Base-by-base conservation (phyloP, 2,888 invertebrate genomes). In the Cephus spinipes region DNA sequence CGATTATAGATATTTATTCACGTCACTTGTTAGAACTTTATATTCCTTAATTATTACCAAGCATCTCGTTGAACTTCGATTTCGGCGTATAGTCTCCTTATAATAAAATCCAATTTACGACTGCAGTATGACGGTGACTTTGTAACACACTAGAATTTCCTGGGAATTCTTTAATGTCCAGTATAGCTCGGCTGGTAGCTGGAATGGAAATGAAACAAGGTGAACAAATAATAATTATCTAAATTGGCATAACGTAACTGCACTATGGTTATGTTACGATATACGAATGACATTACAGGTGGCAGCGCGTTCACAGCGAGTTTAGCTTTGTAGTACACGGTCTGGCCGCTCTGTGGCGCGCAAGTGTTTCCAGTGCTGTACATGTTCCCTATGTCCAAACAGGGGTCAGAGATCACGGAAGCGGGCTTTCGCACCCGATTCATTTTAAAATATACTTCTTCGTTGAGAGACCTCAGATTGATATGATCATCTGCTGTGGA, bases 321-420 rank as follows among this genome's bases (percentile, higher is more conserved):
- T 15, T 4, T 34, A 31, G 76, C 31, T n/a, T 68, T 35, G 76
- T 73, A 78, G 15, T 76, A 68, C 11, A 11, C 3, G 3, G 9
- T 30, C 6, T 74, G 35, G 30, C 75, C 76, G 30, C 23, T 76
- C 23, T 15, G 2, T 12, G 55, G 15, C 6, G 31, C 32, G 75
- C 69, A 35, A 2, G 69, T 15, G 11, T n/a, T 12, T 1, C n/a
- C 11, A n/a, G 12, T 40, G 11, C 69, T 36, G n/a, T 31, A 40
- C 55, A 23, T 12, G 12, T 31, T 23, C 30, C 30, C 33, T 12
- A 11, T 12, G 1, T 55, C 23, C 11, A 40, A 23, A 15, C 78
- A 78, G 11, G 78, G 78, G 35, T 78, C 73, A 12, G 78, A 73
- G 12, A 12, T 73, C 12, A 76, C 78, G 31, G 3, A 34, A n/a